phyloP scores from a whole-genome alignment of 1,140 invertebrate species.

The Papilio polyxenes region DNA sequence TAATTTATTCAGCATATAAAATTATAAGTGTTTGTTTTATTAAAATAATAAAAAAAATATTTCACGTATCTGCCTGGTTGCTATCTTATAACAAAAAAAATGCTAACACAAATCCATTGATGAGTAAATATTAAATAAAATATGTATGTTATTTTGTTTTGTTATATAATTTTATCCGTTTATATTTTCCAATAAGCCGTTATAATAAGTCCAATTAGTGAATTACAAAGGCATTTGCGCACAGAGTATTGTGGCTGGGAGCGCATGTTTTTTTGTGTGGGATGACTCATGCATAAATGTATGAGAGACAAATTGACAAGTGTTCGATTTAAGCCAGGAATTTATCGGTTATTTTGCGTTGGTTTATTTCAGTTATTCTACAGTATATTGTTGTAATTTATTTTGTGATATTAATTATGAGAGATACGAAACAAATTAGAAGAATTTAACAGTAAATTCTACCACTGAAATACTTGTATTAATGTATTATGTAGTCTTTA shows the following conservation, averaged over 20 bases:
- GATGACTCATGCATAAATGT: constrained; percentile 47
- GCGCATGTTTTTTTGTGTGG: constrained; percentile 29
- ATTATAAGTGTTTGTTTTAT: too few relatives aligned
- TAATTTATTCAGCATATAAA: too few relatives aligned
- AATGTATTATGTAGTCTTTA: too few relatives aligned
- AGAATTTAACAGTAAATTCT: too few relatives aligned
- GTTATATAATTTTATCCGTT: constrained; percentile 1
- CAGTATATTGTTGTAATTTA: neutral
- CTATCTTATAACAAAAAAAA: too few relatives aligned
- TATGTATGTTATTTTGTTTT: neutral
- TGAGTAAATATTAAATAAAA: too few relatives aligned
- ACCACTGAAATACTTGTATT: too few relatives aligned
- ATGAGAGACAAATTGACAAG: constrained; percentile 49
- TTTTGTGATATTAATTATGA: neutral
- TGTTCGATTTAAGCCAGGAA: constrained; percentile 36
- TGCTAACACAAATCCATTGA: too few relatives aligned
- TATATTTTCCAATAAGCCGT: neutral
- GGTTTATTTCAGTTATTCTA: neutral
- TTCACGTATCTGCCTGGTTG: too few relatives aligned
- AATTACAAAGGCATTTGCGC: constrained; percentile 5
- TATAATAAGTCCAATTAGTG: constrained; percentile 8
- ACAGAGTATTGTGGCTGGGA: neutral
- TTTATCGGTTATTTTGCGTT: constrained; percentile 14
- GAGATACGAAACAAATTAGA: neutral
- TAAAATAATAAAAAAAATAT: too few relatives aligned